Evolutionary conservation across 2,888 invertebrate species (phyloP).

Genomic region (Agriopis leucophaearia): DNA sequence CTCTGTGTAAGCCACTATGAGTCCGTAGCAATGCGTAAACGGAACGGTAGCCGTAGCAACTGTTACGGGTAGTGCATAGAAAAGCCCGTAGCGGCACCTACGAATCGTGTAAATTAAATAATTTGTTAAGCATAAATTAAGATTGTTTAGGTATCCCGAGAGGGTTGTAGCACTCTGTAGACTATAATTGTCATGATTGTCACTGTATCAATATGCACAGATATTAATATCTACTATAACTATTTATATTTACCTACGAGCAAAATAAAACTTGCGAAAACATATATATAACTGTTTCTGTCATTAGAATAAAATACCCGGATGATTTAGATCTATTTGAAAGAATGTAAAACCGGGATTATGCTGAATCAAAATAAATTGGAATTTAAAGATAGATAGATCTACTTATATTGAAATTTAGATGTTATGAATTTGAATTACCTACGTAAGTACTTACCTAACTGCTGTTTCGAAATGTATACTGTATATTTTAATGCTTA

Average conservation of each 20-base stretch:
- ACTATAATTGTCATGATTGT: constrained; percentile 40
- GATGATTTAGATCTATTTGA: constrained; percentile 57
- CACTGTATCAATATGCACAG: constrained; percentile 65
- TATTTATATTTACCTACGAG: constrained; percentile 49
- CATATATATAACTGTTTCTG: constrained; percentile 24
- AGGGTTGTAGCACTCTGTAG: constrained; percentile 76
- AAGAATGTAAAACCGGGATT: constrained; percentile 56
- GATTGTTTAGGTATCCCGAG: constrained; percentile 41
- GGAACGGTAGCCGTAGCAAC: neutral
- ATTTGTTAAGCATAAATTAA: neutral
- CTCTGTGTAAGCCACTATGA: no score
- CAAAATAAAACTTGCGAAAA: constrained; percentile 35
- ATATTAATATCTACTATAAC: constrained; percentile 55
- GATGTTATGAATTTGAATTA: neutral
- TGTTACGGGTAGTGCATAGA: neutral
- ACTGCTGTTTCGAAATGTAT: constrained; percentile 1
- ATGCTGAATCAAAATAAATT: constrained; percentile 40
- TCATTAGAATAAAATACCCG: constrained; percentile 59
- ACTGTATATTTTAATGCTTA: constrained; percentile 5
- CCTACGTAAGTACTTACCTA: neutral
- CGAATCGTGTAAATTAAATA: constrained; percentile 37
- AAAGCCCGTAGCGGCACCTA: neutral
- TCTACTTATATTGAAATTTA: neutral
- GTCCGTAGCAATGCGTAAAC: neutral
- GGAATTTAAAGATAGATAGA: neutral